Base-by-base conservation (phyloP, 2,113 vertebrate genomes). In the Rattus rattus region DNA sequence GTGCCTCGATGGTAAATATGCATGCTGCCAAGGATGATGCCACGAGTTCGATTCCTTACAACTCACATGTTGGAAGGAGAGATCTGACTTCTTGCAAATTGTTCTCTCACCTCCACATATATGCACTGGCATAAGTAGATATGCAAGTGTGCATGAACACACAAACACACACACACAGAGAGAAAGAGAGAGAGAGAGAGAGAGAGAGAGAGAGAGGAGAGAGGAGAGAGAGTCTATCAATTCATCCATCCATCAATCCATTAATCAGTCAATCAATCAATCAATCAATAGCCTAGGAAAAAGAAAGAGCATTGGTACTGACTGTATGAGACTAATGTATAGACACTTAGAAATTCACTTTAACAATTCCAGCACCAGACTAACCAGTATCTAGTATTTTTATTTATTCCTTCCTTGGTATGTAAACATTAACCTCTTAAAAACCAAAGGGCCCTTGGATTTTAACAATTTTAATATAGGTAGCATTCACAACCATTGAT, bases 391-490 rank as follows among this genome's bases (percentile, higher is more conserved):
- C 52, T 54, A 7, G 76, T n/a, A 52, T 30, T 91, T 72, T 65
- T 36, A 81, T 77, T 69, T 63, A 43, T 67, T n/a, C 93, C 81
- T 84, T 87, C 56, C 39, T 12, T 39, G 28, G 59, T 7, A 7
- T 36, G n/a, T 69, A 36, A 2, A n/a, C 3, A 79, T 22, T 67
- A 9, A 28, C 43, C 13, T 52, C 39, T 49, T 76, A 28, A 49
- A 33, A 84, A 85, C 2, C 19, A 33, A 65, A 33, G 30, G 39
- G 63, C 20, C 0, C 0, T 28, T n/a, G 5, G 69, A 88, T 61
- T 97, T 88, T 89, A 93, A 87, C 26, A 73, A 63, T 49, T 83
- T 83, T 61, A 83, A 61, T 8, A 83, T 19, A 88, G 36, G 16
- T 33, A 20, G 33, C 39, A 54, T 72, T 93, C 52, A 93, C 4